Percentiles rank a stretch among this genome's conserved stretches.
Evolutionary conservation across 2,113 vertebrate genomes (phyloP).

Genomic region (Melanerpes formicivorus): DNA sequence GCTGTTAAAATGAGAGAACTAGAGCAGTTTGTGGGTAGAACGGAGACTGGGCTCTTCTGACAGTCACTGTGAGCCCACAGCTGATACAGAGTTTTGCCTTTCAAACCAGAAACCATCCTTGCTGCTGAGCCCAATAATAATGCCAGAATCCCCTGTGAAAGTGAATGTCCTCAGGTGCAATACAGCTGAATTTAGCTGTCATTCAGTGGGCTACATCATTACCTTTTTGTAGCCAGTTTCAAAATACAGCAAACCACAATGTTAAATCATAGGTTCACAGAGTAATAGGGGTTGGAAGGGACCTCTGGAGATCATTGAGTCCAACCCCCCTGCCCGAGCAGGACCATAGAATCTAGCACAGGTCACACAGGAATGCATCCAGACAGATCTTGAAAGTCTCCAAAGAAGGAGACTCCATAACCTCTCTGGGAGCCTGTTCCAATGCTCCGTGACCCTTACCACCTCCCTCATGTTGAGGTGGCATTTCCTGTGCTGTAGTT

Average conservation of each 20-base stretch:
- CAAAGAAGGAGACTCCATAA: no score
- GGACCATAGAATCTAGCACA: no score
- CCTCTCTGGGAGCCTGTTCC: no score
- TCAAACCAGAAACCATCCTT: neutral
- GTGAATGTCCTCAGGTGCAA: neutral
- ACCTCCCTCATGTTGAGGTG: no score
- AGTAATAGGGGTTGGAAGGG: no score
- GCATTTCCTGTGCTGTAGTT: no score
- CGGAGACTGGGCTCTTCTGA: fast-evolving
- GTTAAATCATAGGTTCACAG: neutral
- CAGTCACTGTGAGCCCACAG: neutral
- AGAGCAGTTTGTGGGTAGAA: fast-evolving
- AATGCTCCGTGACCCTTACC: no score
- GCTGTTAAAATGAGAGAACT: fast-evolving
- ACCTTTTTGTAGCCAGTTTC: neutral
- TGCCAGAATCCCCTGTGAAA: neutral
- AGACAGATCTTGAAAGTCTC: no score
- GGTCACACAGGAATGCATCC: no score
- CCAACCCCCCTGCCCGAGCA: no score
- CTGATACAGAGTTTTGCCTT: neutral
- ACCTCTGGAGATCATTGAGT: no score
- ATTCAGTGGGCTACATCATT: neutral
- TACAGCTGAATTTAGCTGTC: neutral
- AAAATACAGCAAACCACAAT: conserved; percentile 1
- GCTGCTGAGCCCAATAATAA: neutral